Conservation (phyloP, 2,113 vertebrate species). For the Percopsis transmontana region DNA sequence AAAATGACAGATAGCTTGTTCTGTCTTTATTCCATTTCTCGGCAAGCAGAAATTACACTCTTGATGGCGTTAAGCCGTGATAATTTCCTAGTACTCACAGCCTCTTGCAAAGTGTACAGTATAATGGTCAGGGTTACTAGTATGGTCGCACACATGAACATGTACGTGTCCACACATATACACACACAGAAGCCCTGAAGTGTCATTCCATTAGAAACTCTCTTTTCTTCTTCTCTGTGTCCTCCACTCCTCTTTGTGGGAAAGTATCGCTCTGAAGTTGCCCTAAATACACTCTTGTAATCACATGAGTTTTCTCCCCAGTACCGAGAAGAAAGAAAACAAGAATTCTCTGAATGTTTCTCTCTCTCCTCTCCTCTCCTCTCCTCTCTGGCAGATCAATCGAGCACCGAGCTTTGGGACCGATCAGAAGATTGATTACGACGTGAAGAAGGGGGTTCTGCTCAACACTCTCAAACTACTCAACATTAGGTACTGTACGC, state of each 20-base stretch:
- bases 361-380: slow-evolving; percentile 39
- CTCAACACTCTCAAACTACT: slow-evolving; percentile 92
- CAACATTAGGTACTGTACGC: slow-evolving; percentile 87
- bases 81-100: slow-evolving; percentile 32
- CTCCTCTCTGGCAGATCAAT: slow-evolving; percentile 86
- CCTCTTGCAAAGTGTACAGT: no score
- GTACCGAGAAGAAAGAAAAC: slow-evolving; percentile 28
- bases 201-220: slow-evolving; percentile 44
- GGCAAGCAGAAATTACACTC: neutral
- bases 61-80: slow-evolving; percentile 33
- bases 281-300: slow-evolving; percentile 43
- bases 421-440: slow-evolving; percentile 98
- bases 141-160: slow-evolving; percentile 9
- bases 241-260: slow-evolving; percentile 13
- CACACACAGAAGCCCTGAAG: slow-evolving; percentile 16
- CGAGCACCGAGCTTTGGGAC: slow-evolving; percentile 98
- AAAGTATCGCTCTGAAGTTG: slow-evolving; percentile 34
- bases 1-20: slow-evolving; percentile 52
- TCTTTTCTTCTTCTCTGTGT: neutral
- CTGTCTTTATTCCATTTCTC: slow-evolving; percentile 22
- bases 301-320: slow-evolving; percentile 34
- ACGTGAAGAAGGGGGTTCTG: slow-evolving; percentile 94
- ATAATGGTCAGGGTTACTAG: slow-evolving; percentile 25
- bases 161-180: slow-evolving; percentile 15
- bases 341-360: slow-evolving; percentile 40